Conservation (phyloP, 2,888 invertebrate genomes). For the Tromatobia lineatoria region DNA sequence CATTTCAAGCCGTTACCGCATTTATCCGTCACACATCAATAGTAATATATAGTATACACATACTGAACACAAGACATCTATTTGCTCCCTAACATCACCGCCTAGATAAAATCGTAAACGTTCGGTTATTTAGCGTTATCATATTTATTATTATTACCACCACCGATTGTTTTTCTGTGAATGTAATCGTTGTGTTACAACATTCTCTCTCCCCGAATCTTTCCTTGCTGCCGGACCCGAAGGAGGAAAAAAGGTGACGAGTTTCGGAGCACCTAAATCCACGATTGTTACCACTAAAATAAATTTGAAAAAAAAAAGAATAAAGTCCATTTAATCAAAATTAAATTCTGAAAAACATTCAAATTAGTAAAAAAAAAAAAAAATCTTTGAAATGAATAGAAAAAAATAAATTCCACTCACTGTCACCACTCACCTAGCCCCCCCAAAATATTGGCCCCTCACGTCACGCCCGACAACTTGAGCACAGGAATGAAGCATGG, state of each 20-base stretch:
- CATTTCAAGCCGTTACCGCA: background rate
- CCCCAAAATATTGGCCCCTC: constrained; percentile 68
- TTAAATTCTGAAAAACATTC: constrained; percentile 37
- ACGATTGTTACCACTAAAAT: constrained; percentile 82
- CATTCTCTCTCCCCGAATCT: constrained; percentile 84
- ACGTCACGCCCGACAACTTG: constrained; percentile 79
- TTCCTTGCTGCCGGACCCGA: constrained; percentile 86
- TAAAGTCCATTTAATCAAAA: constrained; percentile 33
- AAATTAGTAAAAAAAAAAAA: constrained; percentile 40
- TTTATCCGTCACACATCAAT: constrained; percentile 24
- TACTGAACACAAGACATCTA: constrained; percentile 77
- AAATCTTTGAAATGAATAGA: constrained; percentile 48
- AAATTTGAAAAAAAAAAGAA: constrained; percentile 53
- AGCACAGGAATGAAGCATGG: constrained; percentile 84
- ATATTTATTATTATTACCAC: constrained; percentile 79
- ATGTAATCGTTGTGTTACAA: constrained; percentile 86
- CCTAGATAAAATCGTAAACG: constrained; percentile 80
- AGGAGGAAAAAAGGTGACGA: constrained; percentile 90
- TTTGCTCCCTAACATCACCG: constrained; percentile 84
- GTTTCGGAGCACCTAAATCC: constrained; percentile 86
- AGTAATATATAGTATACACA: constrained; percentile 22
- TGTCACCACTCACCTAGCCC: constrained; percentile 79
- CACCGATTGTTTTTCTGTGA: constrained; percentile 82
- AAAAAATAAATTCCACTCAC: constrained; percentile 76
- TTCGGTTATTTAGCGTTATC: constrained; percentile 84